Percentiles rank a stretch among this genome's conserved stretches.
These are phyloP conservation scores for Myiozetetes cayanensis DNA, from an alignment of 2,113 vertebrate genomes.

Conservation along the genomic window DNA sequence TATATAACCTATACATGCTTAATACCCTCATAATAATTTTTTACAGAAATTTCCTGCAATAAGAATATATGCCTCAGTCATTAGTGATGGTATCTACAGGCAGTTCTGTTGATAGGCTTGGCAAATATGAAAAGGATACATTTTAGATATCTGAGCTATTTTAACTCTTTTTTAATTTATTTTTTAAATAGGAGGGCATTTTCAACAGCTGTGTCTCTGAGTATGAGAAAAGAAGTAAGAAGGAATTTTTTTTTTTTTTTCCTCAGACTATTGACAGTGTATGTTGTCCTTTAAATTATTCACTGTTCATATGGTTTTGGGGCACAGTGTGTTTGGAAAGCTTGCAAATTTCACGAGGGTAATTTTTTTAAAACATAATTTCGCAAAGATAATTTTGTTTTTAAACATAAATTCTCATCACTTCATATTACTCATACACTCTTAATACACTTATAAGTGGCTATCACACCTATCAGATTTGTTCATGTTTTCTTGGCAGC, in stretches of 20 bases:
- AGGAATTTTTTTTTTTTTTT: not conserved
- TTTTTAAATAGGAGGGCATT: not conserved
- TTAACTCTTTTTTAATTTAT: not conserved
- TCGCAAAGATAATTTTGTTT: not conserved
- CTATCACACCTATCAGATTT: not conserved
- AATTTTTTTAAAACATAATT: not conserved
- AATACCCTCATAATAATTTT: not conserved
- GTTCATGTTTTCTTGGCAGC: not conserved
- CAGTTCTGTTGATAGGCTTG: not conserved
- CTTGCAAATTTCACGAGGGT: not conserved
- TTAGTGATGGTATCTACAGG: not conserved
- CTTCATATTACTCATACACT: not conserved
- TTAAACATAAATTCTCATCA: not conserved
- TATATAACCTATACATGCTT: not conserved
- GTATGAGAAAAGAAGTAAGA: not conserved
- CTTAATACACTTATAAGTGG: not conserved
- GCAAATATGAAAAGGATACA: not conserved
- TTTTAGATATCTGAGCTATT: not conserved
- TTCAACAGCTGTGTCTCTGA: not conserved
- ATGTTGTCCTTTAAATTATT: not conserved
- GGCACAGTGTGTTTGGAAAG: not conserved
- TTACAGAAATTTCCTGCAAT: not conserved
- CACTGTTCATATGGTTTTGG: not conserved
- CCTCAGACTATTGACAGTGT: not conserved
- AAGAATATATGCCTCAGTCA: not conserved